A percentile compares a stretch with the other conserved stretches of the same genome.
Conservation (phyloP, 2,113 vertebrate genomes). For the Hippocampus guttulatus region DNA sequence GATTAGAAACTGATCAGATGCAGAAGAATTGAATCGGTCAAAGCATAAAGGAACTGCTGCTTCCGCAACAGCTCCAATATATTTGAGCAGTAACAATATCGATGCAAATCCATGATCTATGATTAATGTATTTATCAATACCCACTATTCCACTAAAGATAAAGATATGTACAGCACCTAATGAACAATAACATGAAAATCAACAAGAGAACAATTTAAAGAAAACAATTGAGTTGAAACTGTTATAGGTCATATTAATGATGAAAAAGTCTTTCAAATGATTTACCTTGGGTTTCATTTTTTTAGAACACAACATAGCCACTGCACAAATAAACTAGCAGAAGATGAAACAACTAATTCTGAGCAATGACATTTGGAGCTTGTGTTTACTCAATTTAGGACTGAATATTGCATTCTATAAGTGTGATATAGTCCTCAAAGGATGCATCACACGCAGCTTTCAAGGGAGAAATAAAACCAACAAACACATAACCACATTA, state of each 20-base stretch:
- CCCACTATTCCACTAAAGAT: neutral
- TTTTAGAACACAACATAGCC: no score
- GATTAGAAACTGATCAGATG: neutral
- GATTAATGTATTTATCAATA: neutral
- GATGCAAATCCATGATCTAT: neutral
- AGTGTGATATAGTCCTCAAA: slow-evolving; percentile 44
- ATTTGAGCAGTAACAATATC: neutral
- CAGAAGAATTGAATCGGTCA: neutral
- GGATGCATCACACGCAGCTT: slow-evolving; percentile 49
- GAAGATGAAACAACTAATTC: neutral
- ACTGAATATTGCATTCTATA: slow-evolving; percentile 30
- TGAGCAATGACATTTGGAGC: neutral
- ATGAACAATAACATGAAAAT: no score
- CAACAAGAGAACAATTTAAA: no score
- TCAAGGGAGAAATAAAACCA: slow-evolving; percentile 65
- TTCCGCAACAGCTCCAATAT: neutral
- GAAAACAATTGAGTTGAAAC: no score
- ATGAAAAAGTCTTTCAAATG: no score
- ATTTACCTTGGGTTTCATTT: no score
- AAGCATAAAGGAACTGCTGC: no score
- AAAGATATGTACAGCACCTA: no score
- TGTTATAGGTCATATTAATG: no score
- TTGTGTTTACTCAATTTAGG: neutral
- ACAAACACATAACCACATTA: slow-evolving; percentile 33
- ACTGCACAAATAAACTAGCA: neutral